Evolutionary conservation across 2,113 vertebrate species (phyloP).

Genomic region (Aldabrachelys gigantea): DNA sequence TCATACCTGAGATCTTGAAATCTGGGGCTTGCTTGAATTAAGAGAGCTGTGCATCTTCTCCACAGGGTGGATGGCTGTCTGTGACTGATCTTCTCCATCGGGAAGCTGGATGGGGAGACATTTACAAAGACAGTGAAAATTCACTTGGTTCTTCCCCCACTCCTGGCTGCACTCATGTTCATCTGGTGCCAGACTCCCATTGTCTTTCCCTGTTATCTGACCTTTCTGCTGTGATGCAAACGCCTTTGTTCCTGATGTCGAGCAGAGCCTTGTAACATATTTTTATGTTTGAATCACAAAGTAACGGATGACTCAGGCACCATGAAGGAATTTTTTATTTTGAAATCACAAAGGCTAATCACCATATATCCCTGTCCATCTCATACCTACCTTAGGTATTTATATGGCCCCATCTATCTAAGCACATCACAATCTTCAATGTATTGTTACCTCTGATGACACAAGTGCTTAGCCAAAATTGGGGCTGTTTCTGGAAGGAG

Average conservation of each 20-base stretch:
- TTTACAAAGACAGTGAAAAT: neutral
- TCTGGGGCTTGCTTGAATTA: neutral
- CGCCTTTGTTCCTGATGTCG: neutral
- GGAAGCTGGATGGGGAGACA: neutral
- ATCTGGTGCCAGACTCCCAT: neutral
- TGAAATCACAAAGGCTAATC: neutral
- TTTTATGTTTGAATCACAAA: neutral
- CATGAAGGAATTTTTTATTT: neutral
- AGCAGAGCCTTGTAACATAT: neutral
- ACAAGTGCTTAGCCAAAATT: neutral
- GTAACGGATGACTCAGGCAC: neutral
- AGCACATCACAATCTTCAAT: neutral
- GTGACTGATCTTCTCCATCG: neutral
- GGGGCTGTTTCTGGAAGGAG: neutral
- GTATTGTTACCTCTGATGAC: neutral
- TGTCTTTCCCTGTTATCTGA: neutral
- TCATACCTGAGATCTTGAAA: neutral
- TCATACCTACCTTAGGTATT: neutral
- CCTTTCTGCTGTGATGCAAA: neutral
- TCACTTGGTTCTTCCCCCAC: neutral
- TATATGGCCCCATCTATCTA: neutral
- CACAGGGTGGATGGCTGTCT: neutral
- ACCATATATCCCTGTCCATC: neutral
- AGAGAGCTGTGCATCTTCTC: neutral
- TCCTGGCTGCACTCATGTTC: neutral